Percentiles rank a stretch among this genome's conserved stretches.
These are phyloP conservation scores for Pseudanteris insignis DNA, from an alignment of 2,888 invertebrate species.

Conservation along the genomic window DNA sequence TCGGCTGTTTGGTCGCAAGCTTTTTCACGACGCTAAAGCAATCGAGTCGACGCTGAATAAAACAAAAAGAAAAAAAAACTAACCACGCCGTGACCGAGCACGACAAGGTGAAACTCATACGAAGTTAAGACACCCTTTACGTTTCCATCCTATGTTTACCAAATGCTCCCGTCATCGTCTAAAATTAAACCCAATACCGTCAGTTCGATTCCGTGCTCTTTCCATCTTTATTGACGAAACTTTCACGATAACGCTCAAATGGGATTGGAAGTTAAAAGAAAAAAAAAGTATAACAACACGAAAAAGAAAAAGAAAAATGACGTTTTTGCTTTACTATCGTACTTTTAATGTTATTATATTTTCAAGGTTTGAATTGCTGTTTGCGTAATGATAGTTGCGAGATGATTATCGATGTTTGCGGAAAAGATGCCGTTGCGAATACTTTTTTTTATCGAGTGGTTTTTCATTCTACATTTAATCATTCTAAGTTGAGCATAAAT, in stretches of 20 bases:
- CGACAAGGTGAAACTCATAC: conserved; percentile 27
- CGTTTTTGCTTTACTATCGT: conserved; percentile 5
- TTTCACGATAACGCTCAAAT: conserved; percentile 31
- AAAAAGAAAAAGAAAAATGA: too few species aligned
- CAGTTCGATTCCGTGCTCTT: conserved; percentile 34
- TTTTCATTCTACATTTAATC: too few species aligned
- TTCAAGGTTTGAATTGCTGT: conserved; percentile 4
- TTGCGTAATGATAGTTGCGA: too few species aligned
- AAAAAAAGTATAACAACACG: too few species aligned
- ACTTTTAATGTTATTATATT: conserved; percentile 11
- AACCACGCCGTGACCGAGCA: conserved; percentile 9
- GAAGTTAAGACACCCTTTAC: conserved; percentile 44
- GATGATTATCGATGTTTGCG: too few species aligned
- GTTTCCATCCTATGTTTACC: conserved; percentile 52
- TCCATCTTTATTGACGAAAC: conserved; percentile 30
- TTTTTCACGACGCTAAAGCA: conserved; percentile 10
- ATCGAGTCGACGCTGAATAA: conserved; percentile 17
- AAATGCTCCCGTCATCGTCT: conserved; percentile 53
- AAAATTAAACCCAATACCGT: conserved; percentile 49
- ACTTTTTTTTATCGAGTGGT: too few species aligned
- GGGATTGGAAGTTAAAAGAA: too few species aligned
- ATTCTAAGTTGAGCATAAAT: too few species aligned
- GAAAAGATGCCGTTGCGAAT: too few species aligned
- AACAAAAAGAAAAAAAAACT: too few species aligned
- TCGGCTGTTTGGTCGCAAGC: conserved; percentile 3